A percentile compares a stretch with the other conserved stretches of the same genome.
phyloP scores from a whole-genome alignment of 2,113 vertebrate species.

The Neofelis nebulosa region DNA sequence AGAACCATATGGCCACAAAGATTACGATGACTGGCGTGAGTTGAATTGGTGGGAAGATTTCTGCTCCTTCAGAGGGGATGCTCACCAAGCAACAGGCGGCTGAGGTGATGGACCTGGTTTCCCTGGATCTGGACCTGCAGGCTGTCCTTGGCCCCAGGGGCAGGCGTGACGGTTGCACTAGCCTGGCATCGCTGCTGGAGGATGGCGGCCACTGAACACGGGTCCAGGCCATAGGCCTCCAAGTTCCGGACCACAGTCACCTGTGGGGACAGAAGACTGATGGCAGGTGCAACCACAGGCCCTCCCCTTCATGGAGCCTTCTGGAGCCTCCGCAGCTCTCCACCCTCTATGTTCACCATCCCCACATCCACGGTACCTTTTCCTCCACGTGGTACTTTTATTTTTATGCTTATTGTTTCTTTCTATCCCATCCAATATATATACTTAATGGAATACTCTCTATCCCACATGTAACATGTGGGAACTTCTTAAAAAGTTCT shows the following conservation, averaged over 20 bases:
- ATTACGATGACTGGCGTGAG: background rate
- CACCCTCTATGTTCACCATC: background rate
- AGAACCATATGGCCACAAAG: background rate
- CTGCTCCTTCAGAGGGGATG: background rate
- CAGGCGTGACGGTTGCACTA: conserved; percentile 88
- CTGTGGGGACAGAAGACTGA: conserved; percentile 78
- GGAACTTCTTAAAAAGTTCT: background rate
- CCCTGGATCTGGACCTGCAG: conserved; percentile 96
- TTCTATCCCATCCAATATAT: background rate
- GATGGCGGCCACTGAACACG: conserved; percentile 86
- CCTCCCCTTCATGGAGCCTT: background rate
- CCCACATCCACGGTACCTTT: background rate
- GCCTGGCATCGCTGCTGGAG: conserved; percentile 95
- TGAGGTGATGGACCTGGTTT: conserved; percentile 93
- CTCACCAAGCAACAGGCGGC: conserved; percentile 93
- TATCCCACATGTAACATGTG: background rate
- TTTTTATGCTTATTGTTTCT: background rate
- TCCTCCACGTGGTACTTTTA: background rate
- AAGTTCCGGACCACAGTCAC: conserved; percentile 97
- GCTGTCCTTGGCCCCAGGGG: conserved; percentile 92
- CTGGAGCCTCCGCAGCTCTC: background rate
- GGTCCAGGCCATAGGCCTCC: conserved; percentile 94
- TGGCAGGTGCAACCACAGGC: background rate
- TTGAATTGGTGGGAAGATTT: background rate
- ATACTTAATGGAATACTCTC: background rate